Evolutionary conservation across 2,113 vertebrate species (phyloP).

Genomic region (Seriola rivoliana): DNA sequence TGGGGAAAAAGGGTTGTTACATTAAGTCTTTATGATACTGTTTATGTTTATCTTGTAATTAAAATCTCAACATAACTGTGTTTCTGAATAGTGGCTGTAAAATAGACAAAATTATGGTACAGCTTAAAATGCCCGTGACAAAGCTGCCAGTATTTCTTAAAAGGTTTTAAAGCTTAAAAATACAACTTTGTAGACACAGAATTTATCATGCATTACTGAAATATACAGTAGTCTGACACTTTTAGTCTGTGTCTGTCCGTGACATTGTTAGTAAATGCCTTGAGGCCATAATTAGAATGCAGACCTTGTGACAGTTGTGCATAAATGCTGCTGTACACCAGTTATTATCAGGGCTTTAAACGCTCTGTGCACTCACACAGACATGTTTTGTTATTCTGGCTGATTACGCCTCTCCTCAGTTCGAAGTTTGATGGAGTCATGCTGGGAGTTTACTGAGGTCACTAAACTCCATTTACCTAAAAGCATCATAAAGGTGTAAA

Average conservation of each 20-base stretch:
- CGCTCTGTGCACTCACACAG: background rate
- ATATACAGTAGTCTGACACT: background rate
- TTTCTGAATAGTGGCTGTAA: background rate
- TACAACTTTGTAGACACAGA: background rate
- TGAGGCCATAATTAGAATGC: conserved; percentile 14
- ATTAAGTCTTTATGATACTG: background rate
- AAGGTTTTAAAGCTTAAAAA: background rate
- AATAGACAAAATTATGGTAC: background rate
- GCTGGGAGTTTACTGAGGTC: conserved; percentile 6
- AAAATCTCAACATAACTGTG: background rate
- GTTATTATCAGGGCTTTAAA: background rate
- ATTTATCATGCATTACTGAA: background rate
- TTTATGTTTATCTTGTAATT: background rate
- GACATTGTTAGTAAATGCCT: background rate
- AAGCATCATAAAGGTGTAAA: background rate
- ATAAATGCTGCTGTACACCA: background rate
- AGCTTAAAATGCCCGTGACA: background rate
- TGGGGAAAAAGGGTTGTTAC: background rate
- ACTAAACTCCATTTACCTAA: background rate
- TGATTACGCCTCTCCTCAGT: background rate
- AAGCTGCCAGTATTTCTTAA: background rate
- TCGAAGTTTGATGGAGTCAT: background rate
- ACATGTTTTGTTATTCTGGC: conserved; percentile 10
- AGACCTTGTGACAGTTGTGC: background rate
- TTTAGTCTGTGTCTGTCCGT: background rate